phyloP scores from a whole-genome alignment of 2,888 invertebrate genomes.

The Drosophila borborema region DNA sequence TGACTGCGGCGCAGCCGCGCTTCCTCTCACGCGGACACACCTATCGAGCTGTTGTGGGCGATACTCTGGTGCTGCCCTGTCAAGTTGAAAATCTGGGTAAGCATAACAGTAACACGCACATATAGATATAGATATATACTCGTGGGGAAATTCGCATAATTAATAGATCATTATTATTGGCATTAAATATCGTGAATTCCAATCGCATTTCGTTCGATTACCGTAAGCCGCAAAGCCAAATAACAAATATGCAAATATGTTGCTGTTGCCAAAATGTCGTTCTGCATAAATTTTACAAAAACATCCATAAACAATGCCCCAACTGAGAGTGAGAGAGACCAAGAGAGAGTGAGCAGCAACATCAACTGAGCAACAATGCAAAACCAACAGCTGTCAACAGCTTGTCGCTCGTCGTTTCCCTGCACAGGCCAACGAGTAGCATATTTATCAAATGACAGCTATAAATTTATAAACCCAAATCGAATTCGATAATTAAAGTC shows the following conservation, averaged over 20 bases:
- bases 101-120: background rate
- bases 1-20: slow-evolving; percentile 86
- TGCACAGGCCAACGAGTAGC: slow-evolving; percentile 17
- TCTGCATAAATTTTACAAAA: slow-evolving; percentile 68
- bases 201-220: slow-evolving; percentile 27
- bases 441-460: slow-evolving; percentile 63
- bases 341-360: background rate
- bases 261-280: slow-evolving; percentile 69
- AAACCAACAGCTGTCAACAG: slow-evolving; percentile 75
- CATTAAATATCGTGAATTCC: slow-evolving; percentile 52
- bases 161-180: slow-evolving; percentile 57
- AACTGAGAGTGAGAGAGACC: background rate
- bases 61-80: slow-evolving; percentile 91
- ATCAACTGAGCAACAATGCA: slow-evolving; percentile 27
- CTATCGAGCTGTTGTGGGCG: slow-evolving; percentile 91
- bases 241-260: slow-evolving; percentile 69
- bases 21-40: slow-evolving; percentile 91
- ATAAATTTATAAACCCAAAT: slow-evolving; percentile 54
- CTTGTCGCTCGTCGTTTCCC: slow-evolving; percentile 52
- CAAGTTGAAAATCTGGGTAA: slow-evolving; percentile 91
- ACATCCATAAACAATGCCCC: slow-evolving; percentile 34
- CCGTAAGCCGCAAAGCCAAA: slow-evolving; percentile 15
- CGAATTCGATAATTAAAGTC: slow-evolving; percentile 60
- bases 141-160: slow-evolving; percentile 44
- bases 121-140: too few relatives aligned